Evolutionary conservation across 2,113 vertebrate genomes (phyloP).

Genomic region (Zootoca vivipara): DNA sequence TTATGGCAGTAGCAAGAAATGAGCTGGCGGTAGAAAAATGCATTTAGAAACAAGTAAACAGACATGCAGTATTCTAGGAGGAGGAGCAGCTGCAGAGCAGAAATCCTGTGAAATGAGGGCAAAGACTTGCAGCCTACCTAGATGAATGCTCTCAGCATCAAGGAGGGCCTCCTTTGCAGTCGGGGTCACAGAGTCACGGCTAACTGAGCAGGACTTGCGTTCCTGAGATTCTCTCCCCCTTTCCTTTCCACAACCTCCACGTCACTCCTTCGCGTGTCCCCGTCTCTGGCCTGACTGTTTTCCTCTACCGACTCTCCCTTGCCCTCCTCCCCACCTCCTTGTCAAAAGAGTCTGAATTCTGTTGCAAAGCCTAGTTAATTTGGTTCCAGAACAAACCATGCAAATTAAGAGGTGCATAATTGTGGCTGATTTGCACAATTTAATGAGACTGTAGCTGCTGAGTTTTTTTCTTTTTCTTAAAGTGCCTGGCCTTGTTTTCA

Average conservation of each 20-base stretch:
- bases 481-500: neutral
- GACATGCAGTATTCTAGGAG: too few species aligned
- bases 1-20: too few species aligned
- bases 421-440: neutral
- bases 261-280: too few species aligned
- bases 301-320: neutral
- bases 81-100: too few species aligned
- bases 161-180: too few species aligned
- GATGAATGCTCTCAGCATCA: too few species aligned
- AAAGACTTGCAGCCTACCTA: too few species aligned
- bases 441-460: neutral
- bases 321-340: neutral
- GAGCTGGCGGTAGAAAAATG: too few species aligned
- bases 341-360: neutral
- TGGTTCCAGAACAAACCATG: neutral
- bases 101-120: too few species aligned
- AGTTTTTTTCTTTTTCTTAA: fast-evolving
- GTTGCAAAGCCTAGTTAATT: neutral
- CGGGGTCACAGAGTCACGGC: fast-evolving
- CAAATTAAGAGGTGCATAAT: neutral
- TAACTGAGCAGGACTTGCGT: too few species aligned
- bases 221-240: neutral
- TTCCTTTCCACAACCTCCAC: neutral
- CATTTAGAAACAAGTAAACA: too few species aligned
- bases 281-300: neutral